Percentiles rank a stretch among this genome's conserved stretches.
Conservation (phyloP, 2,113 vertebrate species). For the Grammomys surdaster region DNA sequence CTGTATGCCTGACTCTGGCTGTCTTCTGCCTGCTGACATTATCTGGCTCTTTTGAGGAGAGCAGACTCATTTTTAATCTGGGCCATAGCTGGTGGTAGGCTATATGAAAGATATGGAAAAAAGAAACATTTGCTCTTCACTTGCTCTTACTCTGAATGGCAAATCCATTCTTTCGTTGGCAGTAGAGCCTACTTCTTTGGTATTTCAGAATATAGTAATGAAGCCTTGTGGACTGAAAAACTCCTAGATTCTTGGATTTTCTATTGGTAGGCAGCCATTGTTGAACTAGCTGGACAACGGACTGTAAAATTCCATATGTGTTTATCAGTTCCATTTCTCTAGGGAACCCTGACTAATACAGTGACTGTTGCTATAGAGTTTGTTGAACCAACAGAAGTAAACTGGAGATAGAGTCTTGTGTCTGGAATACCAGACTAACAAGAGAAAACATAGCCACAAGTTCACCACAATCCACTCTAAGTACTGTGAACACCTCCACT, state of each 20-base stretch:
- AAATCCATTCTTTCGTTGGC: background rate
- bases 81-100: background rate
- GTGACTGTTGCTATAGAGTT: background rate
- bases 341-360: background rate
- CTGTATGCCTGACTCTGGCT: no score
- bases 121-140: background rate
- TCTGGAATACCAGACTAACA: background rate
- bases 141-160: background rate
- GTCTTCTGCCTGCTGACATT: background rate
- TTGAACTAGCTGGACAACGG: background rate
- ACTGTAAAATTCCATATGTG: background rate
- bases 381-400: background rate
- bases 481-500: background rate
- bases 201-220: background rate
- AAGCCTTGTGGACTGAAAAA: background rate
- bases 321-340: background rate
- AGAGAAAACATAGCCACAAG: background rate
- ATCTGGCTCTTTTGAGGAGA: background rate
- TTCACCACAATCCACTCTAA: background rate
- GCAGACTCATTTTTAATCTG: background rate
- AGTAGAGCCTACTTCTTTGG: background rate
- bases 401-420: background rate
- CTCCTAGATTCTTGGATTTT: background rate
- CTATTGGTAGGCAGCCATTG: background rate
- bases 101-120: background rate